These are phyloP conservation scores for Esperia sulphurella DNA, from an alignment of 2,888 invertebrate species.

Conservation along the genomic window DNA sequence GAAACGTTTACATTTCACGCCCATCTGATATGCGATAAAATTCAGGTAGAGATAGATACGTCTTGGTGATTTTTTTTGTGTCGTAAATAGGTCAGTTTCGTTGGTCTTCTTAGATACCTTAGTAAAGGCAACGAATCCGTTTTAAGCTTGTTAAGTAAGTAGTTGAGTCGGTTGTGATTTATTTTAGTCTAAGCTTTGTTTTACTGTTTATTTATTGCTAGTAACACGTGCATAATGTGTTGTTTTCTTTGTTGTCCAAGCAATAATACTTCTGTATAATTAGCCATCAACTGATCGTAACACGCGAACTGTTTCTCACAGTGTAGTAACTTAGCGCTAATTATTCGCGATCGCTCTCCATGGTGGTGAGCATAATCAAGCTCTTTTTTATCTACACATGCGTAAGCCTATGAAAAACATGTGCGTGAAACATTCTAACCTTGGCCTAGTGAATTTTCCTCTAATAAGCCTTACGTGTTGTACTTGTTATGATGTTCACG, in stretches of 20 bases:
- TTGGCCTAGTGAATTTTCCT: slow-evolving; percentile 43
- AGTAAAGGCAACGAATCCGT: background rate
- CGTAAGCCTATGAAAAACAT: slow-evolving; percentile 10
- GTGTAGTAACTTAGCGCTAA: slow-evolving; percentile 10
- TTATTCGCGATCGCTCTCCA: slow-evolving; percentile 9
- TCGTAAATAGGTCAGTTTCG: slow-evolving; percentile 6
- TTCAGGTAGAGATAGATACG: slow-evolving; percentile 27
- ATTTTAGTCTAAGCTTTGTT: no score
- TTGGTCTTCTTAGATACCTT: slow-evolving; percentile 2
- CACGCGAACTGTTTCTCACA: slow-evolving; percentile 15
- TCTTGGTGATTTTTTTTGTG: slow-evolving; percentile 12
- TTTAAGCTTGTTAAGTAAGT: background rate
- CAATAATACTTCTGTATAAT: slow-evolving; percentile 5
- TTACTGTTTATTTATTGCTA: no score
- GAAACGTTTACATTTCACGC: slow-evolving; percentile 43
- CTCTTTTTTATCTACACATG: slow-evolving; percentile 3
- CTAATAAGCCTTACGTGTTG: slow-evolving; percentile 9
- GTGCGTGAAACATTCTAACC: slow-evolving; percentile 22
- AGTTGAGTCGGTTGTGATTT: no score
- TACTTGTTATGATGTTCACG: slow-evolving; percentile 22
- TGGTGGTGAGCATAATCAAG: background rate
- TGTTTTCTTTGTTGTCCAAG: background rate
- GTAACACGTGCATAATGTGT: no score
- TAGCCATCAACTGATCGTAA: slow-evolving; percentile 13
- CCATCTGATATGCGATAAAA: slow-evolving; percentile 43